These are phyloP conservation scores for Lypha dubia DNA, from an alignment of 2,888 invertebrate species.

Conservation along the genomic window DNA sequence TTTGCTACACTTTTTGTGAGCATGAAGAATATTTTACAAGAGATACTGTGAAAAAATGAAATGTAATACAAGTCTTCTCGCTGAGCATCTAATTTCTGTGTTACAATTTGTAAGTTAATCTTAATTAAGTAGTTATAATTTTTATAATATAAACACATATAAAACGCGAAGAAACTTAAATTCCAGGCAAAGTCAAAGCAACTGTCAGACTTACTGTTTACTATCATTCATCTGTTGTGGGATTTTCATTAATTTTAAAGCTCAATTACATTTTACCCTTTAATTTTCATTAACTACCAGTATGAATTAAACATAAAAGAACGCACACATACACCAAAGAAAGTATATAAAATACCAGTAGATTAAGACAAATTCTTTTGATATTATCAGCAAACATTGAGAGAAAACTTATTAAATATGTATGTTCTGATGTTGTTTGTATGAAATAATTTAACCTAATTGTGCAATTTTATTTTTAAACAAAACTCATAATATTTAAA, in stretches of 20 bases:
- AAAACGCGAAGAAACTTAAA: not conserved
- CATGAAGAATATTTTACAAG: too few species aligned
- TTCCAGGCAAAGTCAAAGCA: too few species aligned
- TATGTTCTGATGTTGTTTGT: slow-evolving; percentile 18
- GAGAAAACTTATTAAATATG: slow-evolving; percentile 60
- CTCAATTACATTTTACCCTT: slow-evolving; percentile 79
- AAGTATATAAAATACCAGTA: slow-evolving; percentile 42
- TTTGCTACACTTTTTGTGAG: too few species aligned
- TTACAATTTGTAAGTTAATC: too few species aligned
- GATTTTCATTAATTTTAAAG: slow-evolving; percentile 76
- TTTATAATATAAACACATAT: too few species aligned
- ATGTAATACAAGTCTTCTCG: too few species aligned
- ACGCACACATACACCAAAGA: not conserved
- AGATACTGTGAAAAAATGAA: too few species aligned
- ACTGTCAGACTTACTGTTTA: too few species aligned
- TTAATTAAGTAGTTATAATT: too few species aligned
- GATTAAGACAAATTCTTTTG: slow-evolving; percentile 59
- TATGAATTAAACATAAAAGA: slow-evolving; percentile 58
- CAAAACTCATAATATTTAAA: slow-evolving; percentile 34
- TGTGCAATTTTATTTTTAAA: not conserved
- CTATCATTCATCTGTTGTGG: slow-evolving; percentile 44
- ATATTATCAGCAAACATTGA: slow-evolving; percentile 54
- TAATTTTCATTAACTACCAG: slow-evolving; percentile 79
- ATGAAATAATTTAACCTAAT: not conserved
- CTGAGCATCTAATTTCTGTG: too few species aligned